A percentile compares a stretch with the other conserved stretches of the same genome.
phyloP scores from a whole-genome alignment of 1,140 invertebrate genomes.

The Cydia amplana region DNA sequence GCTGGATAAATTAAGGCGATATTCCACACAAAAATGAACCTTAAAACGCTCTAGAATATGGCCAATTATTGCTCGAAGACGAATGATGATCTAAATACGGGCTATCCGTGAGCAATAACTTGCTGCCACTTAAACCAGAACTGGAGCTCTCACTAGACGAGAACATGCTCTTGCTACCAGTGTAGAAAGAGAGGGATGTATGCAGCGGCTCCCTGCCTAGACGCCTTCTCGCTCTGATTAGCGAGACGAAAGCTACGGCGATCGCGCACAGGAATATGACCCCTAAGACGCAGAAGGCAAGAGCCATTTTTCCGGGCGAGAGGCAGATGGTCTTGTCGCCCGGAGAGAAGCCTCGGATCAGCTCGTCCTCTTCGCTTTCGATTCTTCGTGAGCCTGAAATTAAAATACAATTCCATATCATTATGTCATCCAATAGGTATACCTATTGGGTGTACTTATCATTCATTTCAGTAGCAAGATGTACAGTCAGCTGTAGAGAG shows the following conservation, averaged over 20 bases:
- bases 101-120: conserved; percentile 76
- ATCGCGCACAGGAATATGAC: conserved; percentile 84
- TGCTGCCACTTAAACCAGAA: conserved; percentile 77
- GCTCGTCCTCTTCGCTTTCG: conserved; percentile 66
- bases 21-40: conserved; percentile 82
- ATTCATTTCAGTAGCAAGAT: too few relatives aligned
- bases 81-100: conserved; percentile 79
- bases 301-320: conserved; percentile 85
- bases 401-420: background rate
- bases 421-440: too few relatives aligned
- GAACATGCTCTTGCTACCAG: conserved; percentile 77
- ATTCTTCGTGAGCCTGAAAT: conserved; percentile 67
- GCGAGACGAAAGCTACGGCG: conserved; percentile 82
- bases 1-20: background rate
- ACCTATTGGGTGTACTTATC: too few relatives aligned
- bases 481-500: too few relatives aligned
- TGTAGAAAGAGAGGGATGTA: conserved; percentile 78
- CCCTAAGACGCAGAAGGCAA: conserved; percentile 84
- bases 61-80: conserved; percentile 78
- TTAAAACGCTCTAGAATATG: conserved; percentile 74
- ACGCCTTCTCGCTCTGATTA: conserved; percentile 81
- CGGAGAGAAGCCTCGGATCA: conserved; percentile 70
- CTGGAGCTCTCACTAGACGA: conserved; percentile 78
- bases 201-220: conserved; percentile 67
- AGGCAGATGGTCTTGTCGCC: conserved; percentile 85